Percentiles rank a stretch among this genome's conserved stretches.
These are phyloP conservation scores for Cheilosia urbana DNA, from an alignment of 2,888 invertebrate genomes.

Conservation along the genomic window DNA sequence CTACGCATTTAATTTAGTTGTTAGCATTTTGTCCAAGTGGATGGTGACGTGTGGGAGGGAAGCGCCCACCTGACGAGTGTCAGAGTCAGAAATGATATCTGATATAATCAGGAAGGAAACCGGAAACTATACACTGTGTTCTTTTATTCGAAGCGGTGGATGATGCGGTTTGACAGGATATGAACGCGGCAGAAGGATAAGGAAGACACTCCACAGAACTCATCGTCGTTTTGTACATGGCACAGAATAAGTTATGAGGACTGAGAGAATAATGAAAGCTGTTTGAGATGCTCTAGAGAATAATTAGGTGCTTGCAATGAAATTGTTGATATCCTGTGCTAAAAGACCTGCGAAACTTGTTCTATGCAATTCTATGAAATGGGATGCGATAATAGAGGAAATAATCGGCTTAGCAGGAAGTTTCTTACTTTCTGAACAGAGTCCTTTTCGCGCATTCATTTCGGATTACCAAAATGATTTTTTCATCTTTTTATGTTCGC, in stretches of 20 bases:
- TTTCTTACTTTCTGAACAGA: neutral
- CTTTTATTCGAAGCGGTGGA: conserved; percentile 22
- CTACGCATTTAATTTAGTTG: conserved; percentile 73
- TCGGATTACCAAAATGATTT: neutral
- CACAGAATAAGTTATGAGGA: conserved; percentile 4
- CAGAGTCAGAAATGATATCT: conserved; percentile 32
- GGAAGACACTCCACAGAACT: conserved; percentile 55
- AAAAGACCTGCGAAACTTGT: conserved; percentile 56
- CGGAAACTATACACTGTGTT: conserved; percentile 54
- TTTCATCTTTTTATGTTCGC: neutral
- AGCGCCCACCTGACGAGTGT: conserved; percentile 50
- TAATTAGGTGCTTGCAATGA: conserved; percentile 68
- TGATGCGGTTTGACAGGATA: conserved; percentile 50
- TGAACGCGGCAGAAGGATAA: conserved; percentile 23
- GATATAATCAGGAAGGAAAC: conserved; percentile 59
- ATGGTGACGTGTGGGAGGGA: conserved; percentile 40
- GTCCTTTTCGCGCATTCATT: conserved; percentile 15
- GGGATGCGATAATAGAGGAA: conserved; percentile 16
- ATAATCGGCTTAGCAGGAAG: conserved; percentile 59
- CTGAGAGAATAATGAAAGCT: conserved; percentile 55
- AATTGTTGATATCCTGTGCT: conserved; percentile 63
- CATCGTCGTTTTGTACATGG: conserved; percentile 35
- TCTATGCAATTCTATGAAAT: conserved; percentile 41
- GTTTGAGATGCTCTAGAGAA: conserved; percentile 50
- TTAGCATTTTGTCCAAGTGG: conserved; percentile 59